Percentiles rank a stretch among this genome's conserved stretches.
Conservation (phyloP, 1,140 invertebrate species). For the Cheumatopsyche charites region DNA sequence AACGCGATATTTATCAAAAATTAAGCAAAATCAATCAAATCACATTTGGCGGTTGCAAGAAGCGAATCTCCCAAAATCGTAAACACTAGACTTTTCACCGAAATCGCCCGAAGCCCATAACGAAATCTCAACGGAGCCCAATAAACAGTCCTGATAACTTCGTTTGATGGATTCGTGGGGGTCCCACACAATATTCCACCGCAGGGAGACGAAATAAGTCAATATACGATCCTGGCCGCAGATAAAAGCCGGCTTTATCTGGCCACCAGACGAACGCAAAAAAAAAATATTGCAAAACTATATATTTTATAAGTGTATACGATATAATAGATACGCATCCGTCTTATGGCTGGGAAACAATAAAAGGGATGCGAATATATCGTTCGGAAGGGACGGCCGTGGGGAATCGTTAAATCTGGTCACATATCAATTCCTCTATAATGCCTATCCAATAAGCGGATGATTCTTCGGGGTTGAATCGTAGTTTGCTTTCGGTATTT, state of each 20-base stretch:
- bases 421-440: conserved; percentile 24
- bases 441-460: conserved; percentile 26
- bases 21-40: no score
- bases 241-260: conserved; percentile 34
- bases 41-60: no score
- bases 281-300: not conserved
- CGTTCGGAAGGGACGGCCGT: not conserved
- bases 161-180: conserved; percentile 30
- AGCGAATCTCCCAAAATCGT: no score
- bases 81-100: not conserved
- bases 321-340: no score
- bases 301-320: no score
- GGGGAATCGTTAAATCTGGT: conserved; percentile 24
- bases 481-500: not conserved
- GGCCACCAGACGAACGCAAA: not conserved
- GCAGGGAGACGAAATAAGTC: conserved; percentile 19
- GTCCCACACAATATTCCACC: not conserved
- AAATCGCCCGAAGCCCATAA: conserved; percentile 10
- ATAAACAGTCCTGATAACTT: conserved; percentile 34
- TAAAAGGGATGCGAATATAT: no score
- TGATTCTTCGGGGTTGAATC: conserved; percentile 1
- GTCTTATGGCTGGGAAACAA: no score
- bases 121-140: conserved; percentile 22
- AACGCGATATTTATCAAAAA: no score
- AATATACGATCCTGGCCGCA: conserved; percentile 25